A percentile compares a stretch with the other conserved stretches of the same genome.
phyloP scores from a whole-genome alignment of 1,140 invertebrate species.

The Stratiolaelaps scimitus region DNA sequence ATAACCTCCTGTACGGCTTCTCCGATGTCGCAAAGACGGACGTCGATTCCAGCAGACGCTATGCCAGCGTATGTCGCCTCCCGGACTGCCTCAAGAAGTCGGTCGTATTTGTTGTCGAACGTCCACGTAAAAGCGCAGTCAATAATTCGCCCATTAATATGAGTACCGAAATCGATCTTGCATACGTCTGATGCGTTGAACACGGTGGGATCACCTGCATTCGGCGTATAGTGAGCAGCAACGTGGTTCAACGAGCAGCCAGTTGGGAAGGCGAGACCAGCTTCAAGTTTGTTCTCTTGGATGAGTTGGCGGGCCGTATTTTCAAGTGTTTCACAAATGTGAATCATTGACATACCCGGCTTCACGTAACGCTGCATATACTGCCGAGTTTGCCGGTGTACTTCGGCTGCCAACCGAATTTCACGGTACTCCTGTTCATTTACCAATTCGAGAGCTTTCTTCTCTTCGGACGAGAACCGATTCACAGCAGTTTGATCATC shows the following conservation, averaged over 20 bases:
- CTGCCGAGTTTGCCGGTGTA: conserved; percentile 83
- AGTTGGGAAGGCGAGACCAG: conserved; percentile 95
- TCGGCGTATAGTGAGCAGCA: conserved; percentile 98
- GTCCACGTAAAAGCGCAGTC: conserved; percentile 96
- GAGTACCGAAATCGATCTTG: conserved; percentile 99
- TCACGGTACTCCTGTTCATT: conserved; percentile 78
- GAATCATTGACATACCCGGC: conserved; percentile 97
- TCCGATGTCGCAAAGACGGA: conserved; percentile 90
- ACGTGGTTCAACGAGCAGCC: conserved; percentile 97
- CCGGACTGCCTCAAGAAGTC: conserved; percentile 81
- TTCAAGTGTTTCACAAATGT: conserved; percentile 95
- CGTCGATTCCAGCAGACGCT: conserved; percentile 83
- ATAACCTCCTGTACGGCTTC: conserved; percentile 97
- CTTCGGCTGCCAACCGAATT: conserved; percentile 86
- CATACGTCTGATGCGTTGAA: conserved; percentile 92
- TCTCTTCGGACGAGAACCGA: conserved; percentile 78
- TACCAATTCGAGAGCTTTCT: conserved; percentile 50
- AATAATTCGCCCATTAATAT: conserved; percentile 94
- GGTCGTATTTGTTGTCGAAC: conserved; percentile 94
- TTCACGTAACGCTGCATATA: conserved; percentile 83
- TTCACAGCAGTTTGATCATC: conserved; percentile 66
- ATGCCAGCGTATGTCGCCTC: conserved; percentile 98
- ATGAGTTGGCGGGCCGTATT: conserved; percentile 77
- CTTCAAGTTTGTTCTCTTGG: conserved; percentile 84
- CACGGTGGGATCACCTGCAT: conserved; percentile 90